Conservation (phyloP, 2,113 vertebrate genomes). For the Pyxicephalus adspersus region DNA sequence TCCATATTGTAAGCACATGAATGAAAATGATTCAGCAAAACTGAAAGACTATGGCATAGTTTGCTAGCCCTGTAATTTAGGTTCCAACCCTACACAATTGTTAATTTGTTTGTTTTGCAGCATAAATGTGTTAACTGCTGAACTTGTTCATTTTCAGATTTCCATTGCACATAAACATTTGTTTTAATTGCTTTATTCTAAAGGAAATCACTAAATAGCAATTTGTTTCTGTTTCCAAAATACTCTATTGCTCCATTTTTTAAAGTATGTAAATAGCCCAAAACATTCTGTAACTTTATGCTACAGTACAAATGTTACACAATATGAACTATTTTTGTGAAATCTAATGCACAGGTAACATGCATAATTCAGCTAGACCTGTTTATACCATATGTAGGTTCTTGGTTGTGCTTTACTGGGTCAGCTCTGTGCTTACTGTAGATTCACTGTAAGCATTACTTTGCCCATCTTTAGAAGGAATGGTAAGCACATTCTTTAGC, state of each 20-base stretch:
- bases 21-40: not conserved
- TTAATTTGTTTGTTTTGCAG: not conserved
- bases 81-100: not conserved
- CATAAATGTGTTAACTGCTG: not conserved
- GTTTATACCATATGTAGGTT: no score
- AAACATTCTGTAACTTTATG: no score
- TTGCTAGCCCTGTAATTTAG: not conserved
- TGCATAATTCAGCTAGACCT: no score
- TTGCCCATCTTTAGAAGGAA: no score
- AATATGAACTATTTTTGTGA: no score
- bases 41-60: not conserved
- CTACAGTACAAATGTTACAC: no score
- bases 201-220: not conserved
- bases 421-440: no score
- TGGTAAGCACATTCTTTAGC: no score
- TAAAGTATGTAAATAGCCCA: not conserved
- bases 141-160: constrained; percentile 3
- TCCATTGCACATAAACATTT: not conserved
- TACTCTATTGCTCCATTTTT: not conserved
- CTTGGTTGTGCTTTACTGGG: no score
- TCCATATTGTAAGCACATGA: not conserved
- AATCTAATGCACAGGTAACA: no score
- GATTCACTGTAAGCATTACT: no score
- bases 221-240: not conserved
- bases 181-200: not conserved